Evolutionary conservation across 1,140 invertebrate genomes (phyloP), one percentile per base, ranked within the genome.

Genomic region (Helicoverpa armigera): DNA sequence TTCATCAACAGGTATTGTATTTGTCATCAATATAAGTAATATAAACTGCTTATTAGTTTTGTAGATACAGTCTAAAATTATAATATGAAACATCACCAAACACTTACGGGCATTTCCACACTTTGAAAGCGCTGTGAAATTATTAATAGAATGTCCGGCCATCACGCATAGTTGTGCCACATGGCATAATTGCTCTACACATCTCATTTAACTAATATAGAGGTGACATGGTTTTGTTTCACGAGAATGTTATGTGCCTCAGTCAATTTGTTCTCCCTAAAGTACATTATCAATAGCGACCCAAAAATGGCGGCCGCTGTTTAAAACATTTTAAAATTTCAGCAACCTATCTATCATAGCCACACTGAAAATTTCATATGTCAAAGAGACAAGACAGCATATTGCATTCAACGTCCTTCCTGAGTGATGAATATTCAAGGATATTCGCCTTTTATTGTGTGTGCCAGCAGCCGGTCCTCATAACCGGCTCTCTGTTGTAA

Each of bases 361-460:
- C 51, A 61, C 14, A 43, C 35, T 74, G 9, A 14, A 74, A 74
- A 51, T 53, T 73, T 58, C 70, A 58, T 43, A 35, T 18, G 31
- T 75, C 73, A 60, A 75, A 73, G 23, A 73, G 53, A 56, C 13
- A 43, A 73, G 53, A 70, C 18, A 53, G 53, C 53, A 58, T 72
- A 72, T 72, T 56, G 69, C 69, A 72, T 31, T 73, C 70, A 18
- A 35, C 51, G 53, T 73, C 53, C 14, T 72, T 51, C 14, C 43
- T 70, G 50, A 58, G 50, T 73, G 70, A 73, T 73, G 70, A 73
- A 73, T 73, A 73, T 73, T 73, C 70, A 73, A 73, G 70, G 70
- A 58, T 56, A 73, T 73, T 73, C 70, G 29, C 53, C 53, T 73
- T 73, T 73, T 73, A 73, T 58, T 73, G 48, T 73, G 53, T 73